Percentiles rank a stretch among this genome's conserved stretches.
These are phyloP conservation scores for Thalassoma bifasciatum DNA, from an alignment of 2,113 vertebrate genomes.

Conservation along the genomic window DNA sequence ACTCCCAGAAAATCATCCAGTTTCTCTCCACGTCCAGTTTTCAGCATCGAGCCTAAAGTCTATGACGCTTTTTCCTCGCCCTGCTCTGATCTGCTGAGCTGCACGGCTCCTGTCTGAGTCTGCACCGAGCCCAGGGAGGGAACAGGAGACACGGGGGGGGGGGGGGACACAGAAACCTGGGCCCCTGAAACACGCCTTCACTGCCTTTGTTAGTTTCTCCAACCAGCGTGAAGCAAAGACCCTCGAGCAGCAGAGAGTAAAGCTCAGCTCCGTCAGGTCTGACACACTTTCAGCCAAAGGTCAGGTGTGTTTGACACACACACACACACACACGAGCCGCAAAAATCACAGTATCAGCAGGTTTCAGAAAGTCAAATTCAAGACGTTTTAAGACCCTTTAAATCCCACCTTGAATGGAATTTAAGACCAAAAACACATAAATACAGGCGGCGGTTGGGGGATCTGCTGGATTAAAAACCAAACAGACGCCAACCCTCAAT, in stretches of 20 bases:
- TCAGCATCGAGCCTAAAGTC: slow-evolving; percentile 52
- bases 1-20: slow-evolving; percentile 57
- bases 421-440: too few species aligned
- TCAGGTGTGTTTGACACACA: slow-evolving; percentile 30
- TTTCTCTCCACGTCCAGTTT: slow-evolving; percentile 63
- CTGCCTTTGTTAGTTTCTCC: slow-evolving; percentile 68
- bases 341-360: too few species aligned
- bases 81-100: slow-evolving; percentile 22
- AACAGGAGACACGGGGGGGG: slow-evolving; percentile 9
- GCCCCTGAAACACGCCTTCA: slow-evolving; percentile 50
- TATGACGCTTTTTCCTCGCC: slow-evolving; percentile 49
- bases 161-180: slow-evolving; percentile 51
- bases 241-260: slow-evolving; percentile 25
- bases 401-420: too few species aligned
- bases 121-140: slow-evolving; percentile 23
- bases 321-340: background rate
- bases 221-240: slow-evolving; percentile 38
- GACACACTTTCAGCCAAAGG: slow-evolving; percentile 32
- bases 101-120: background rate
- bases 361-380: too few species aligned
- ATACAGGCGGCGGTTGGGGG: too few species aligned
- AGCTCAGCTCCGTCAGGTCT: slow-evolving; percentile 27
- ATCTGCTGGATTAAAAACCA: too few species aligned
- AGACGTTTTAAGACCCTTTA: too few species aligned
- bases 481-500: too few species aligned